Evolutionary conservation across 1,140 invertebrate genomes (phyloP).

Genomic region (Bemisia tabaci): DNA sequence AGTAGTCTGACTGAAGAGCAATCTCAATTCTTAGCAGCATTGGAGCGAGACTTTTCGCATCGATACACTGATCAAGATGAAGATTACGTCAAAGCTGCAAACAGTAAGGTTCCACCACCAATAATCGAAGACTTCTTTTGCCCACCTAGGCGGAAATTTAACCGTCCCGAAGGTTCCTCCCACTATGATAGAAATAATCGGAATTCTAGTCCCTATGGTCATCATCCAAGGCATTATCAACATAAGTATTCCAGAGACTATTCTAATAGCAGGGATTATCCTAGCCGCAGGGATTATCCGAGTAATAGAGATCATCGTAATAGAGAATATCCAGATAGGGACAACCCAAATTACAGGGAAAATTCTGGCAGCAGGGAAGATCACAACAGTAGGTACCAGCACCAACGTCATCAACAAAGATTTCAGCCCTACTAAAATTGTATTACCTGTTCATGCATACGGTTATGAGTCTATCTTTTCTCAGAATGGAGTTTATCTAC

Average conservation of each 20-base stretch:
- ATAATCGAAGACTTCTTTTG: conserved; percentile 39
- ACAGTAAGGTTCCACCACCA: conserved; percentile 28
- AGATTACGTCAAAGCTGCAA: conserved; percentile 34
- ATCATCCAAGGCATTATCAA: neutral
- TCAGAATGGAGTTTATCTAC: too few relatives aligned
- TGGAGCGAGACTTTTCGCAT: conserved; percentile 36
- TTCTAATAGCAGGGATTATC: neutral
- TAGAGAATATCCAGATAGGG: neutral
- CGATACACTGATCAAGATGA: conserved; percentile 38
- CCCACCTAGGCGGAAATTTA: conserved; percentile 18
- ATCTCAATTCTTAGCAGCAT: conserved; percentile 34
- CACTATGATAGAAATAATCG: neutral
- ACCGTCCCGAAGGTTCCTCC: neutral
- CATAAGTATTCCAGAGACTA: neutral
- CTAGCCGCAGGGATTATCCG: too few relatives aligned
- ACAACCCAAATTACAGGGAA: too few relatives aligned
- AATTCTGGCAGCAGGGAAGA: too few relatives aligned
- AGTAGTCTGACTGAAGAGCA: conserved; percentile 28
- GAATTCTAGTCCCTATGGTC: too few relatives aligned
- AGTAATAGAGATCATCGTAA: neutral
- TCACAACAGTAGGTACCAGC: too few relatives aligned
- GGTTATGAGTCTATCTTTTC: too few relatives aligned
- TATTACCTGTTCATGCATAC: too few relatives aligned
- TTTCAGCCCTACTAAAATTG: too few relatives aligned
- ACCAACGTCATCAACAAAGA: too few relatives aligned